Conservation (phyloP, 1,140 invertebrate genomes). For the Drosophila guanche region DNA sequence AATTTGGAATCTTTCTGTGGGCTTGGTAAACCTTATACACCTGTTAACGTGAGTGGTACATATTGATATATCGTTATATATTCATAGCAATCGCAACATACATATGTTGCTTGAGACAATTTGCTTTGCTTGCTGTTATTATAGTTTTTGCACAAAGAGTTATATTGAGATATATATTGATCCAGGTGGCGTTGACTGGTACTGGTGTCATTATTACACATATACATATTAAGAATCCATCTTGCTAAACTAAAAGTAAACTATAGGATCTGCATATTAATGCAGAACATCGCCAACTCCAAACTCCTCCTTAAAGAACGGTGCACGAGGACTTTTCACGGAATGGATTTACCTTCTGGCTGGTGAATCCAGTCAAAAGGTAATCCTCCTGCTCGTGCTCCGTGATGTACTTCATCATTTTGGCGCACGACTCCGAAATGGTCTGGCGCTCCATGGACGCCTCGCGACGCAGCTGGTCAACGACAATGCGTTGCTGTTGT, state of each 20-base stretch:
- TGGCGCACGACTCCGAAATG: constrained; percentile 94
- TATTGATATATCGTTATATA: constrained; percentile 44
- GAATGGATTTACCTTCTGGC: constrained; percentile 98
- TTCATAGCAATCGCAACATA: constrained; percentile 30
- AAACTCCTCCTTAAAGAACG: constrained; percentile 87
- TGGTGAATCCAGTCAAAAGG: constrained; percentile 96
- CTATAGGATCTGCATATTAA: constrained; percentile 7
- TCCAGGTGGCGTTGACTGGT: constrained; percentile 56
- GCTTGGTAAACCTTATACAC: constrained; percentile 16
- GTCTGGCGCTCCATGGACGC: constrained; percentile 94
- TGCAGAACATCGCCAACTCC: too few species aligned
- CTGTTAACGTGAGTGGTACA: constrained; percentile 36
- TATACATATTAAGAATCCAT: constrained; percentile 37
- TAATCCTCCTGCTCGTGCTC: constrained; percentile 97
- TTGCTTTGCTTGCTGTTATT: constrained; percentile 33
- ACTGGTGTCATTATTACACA: constrained; percentile 48
- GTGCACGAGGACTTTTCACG: constrained; percentile 97
- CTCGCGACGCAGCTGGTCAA: constrained; percentile 96
- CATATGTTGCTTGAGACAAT: constrained; percentile 62
- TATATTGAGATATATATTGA: constrained; percentile 53
- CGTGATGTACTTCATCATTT: constrained; percentile 96
- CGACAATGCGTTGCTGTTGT: constrained; percentile 95
- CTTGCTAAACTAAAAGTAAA: constrained; percentile 50
- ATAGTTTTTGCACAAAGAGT: constrained; percentile 35
- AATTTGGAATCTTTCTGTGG: constrained; percentile 26